Evolutionary conservation across 2,797 vertebrate genomes (phyloP).

Genomic region (Ara ararauna): DNA sequence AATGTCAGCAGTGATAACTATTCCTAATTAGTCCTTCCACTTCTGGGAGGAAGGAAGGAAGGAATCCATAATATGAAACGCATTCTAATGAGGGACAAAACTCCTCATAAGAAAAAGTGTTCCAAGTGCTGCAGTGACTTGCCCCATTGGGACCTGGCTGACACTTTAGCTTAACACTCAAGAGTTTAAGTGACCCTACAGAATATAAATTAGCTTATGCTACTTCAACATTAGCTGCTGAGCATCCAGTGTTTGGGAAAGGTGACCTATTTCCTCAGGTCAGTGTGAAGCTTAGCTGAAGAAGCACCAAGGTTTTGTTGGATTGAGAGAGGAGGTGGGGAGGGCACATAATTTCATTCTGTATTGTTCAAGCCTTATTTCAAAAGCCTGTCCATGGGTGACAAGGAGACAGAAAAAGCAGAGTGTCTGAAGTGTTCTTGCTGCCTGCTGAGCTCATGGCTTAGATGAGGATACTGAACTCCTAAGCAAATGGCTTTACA

Average conservation of each 20-base stretch:
- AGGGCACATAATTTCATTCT: not conserved
- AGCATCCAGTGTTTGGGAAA: not conserved
- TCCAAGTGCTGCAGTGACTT: not conserved
- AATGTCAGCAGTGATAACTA: conserved; percentile 3
- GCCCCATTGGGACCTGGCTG: conserved; percentile 18
- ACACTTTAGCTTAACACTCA: conserved; percentile 12
- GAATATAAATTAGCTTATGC: conserved; percentile 50
- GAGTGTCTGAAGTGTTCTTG: not conserved
- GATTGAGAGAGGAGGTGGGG: not conserved
- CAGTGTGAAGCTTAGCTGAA: not conserved
- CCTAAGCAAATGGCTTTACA: not conserved
- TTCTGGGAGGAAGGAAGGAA: conserved; percentile 21
- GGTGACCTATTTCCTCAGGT: conserved; percentile 21
- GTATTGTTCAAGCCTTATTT: not conserved
- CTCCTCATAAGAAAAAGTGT: not conserved
- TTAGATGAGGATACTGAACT: not conserved
- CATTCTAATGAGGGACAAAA: conserved; percentile 3
- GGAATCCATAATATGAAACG: not conserved
- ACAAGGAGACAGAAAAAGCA: not conserved
- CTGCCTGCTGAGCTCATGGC: not conserved
- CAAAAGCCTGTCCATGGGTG: not conserved
- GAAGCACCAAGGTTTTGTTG: not conserved
- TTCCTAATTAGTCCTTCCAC: conserved; percentile 31
- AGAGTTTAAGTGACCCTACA: conserved; percentile 42
- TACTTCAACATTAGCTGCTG: not conserved